Percentiles rank a stretch among this genome's conserved stretches.
Evolutionary conservation across 2,113 vertebrate genomes (phyloP).

Genomic region (Origma solitaria): DNA sequence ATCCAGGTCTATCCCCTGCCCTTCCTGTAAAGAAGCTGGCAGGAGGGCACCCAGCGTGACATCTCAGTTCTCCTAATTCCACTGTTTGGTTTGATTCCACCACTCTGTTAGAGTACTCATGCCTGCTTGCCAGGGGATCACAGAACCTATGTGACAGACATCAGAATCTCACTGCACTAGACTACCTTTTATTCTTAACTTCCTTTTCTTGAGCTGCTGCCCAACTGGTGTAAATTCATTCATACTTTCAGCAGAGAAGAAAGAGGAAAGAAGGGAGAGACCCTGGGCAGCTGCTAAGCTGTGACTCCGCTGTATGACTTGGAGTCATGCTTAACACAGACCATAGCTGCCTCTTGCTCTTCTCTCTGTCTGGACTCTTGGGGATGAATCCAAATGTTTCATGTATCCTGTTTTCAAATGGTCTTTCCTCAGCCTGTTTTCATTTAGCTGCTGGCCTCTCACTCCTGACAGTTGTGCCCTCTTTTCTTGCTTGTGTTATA

Average conservation of each 20-base stretch:
- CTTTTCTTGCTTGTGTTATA: neutral
- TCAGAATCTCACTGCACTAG: neutral
- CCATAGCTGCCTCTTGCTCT: neutral
- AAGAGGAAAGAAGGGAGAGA: neutral
- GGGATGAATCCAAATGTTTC: fast-evolving
- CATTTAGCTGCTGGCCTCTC: neutral
- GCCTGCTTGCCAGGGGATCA: neutral
- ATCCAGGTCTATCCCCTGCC: neutral
- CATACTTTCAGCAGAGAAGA: neutral
- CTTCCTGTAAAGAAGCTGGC: neutral
- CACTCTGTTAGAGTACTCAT: neutral
- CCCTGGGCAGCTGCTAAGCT: neutral
- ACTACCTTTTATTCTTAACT: neutral
- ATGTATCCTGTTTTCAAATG: neutral
- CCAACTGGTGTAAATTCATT: neutral
- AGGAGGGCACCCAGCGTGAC: neutral
- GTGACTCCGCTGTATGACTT: neutral
- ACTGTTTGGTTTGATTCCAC: neutral
- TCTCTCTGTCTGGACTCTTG: neutral
- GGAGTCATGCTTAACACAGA: neutral
- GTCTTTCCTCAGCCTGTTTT: neutral
- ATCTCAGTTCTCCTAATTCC: neutral
- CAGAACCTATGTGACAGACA: neutral
- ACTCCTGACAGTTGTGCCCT: neutral
- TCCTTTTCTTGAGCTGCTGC: neutral